A percentile compares a stretch with the other conserved stretches of the same genome.
Conservation (phyloP, 2,888 invertebrate genomes). For the Entomobrya proxima region DNA sequence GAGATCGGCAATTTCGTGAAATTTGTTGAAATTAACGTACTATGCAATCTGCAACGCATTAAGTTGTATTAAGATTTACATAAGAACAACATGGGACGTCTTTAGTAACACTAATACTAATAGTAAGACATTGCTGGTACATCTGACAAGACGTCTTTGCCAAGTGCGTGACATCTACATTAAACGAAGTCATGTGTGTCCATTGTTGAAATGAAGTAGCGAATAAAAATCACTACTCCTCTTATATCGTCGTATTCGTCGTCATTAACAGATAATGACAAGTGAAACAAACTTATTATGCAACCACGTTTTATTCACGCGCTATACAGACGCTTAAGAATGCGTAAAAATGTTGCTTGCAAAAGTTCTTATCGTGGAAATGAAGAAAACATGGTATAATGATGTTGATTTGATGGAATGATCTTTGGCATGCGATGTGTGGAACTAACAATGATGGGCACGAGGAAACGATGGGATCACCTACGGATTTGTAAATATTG, state of each 20-base stretch:
- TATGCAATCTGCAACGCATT: too few relatives aligned
- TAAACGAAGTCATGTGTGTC: constrained; percentile 1
- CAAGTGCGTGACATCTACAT: neutral
- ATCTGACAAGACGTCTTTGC: neutral
- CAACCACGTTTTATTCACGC: constrained; percentile 22
- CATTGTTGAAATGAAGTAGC: constrained; percentile 25
- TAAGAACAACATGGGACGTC: too few relatives aligned
- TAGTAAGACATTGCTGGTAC: neutral
- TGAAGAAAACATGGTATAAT: constrained; percentile 14
- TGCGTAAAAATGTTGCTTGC: neutral
- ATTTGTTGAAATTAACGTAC: too few relatives aligned
- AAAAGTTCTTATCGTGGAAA: neutral
- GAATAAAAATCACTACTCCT: constrained; percentile 34
- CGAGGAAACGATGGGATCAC: constrained; percentile 53
- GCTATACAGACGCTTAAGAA: neutral
- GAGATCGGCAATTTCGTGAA: too few relatives aligned
- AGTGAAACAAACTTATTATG: constrained; percentile 37
- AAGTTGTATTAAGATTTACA: too few relatives aligned
- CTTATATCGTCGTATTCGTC: neutral
- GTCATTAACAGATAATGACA: constrained; percentile 44
- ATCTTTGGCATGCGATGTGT: constrained; percentile 60
- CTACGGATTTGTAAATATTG: constrained; percentile 65
- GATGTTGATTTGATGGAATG: constrained; percentile 51
- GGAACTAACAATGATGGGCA: constrained; percentile 59
- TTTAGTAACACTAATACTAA: too few relatives aligned